Conservation (phyloP, 1,140 invertebrate genomes). For the Stegodyphus dumicola region DNA sequence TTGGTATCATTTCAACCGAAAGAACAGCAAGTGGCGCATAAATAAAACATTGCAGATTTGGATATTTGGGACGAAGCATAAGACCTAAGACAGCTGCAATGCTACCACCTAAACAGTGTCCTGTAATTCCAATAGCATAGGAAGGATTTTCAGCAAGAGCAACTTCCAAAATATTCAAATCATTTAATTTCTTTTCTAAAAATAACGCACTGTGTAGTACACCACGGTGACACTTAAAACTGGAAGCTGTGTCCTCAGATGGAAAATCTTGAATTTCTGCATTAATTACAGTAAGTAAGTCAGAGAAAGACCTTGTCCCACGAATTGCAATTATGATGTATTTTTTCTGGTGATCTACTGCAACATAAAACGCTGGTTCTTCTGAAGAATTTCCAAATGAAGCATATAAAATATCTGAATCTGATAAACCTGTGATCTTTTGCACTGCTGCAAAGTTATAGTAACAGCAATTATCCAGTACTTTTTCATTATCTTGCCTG, state of each 20-base stretch:
- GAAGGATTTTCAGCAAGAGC: slow-evolving; percentile 77
- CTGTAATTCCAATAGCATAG: slow-evolving; percentile 75
- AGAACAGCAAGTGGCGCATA: slow-evolving; percentile 84
- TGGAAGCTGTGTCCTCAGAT: slow-evolving; percentile 80
- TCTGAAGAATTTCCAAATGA: slow-evolving; percentile 83
- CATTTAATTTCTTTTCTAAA: slow-evolving; percentile 78
- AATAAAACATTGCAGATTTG: slow-evolving; percentile 82
- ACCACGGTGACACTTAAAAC: slow-evolving; percentile 77
- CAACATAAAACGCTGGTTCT: slow-evolving; percentile 89
- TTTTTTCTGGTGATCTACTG: slow-evolving; percentile 83
- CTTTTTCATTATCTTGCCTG: slow-evolving; percentile 34
- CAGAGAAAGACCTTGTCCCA: slow-evolving; percentile 86
- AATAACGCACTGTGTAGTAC: slow-evolving; percentile 86
- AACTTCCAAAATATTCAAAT: slow-evolving; percentile 76
- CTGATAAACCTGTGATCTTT: slow-evolving; percentile 77
- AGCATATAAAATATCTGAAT: slow-evolving; percentile 85
- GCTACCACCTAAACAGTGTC: slow-evolving; percentile 87
- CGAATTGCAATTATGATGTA: slow-evolving; percentile 86
- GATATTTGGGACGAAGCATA: slow-evolving; percentile 81
- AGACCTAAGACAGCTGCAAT: slow-evolving; percentile 81
- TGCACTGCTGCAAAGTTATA: slow-evolving; percentile 87
- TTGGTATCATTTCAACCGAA: slow-evolving; percentile 62
- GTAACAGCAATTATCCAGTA: slow-evolving; percentile 89
- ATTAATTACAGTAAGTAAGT: slow-evolving; percentile 88
- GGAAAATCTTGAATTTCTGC: slow-evolving; percentile 72